Evolutionary conservation across 2,113 vertebrate genomes (phyloP).

Genomic region (Hippocampus abdominalis): DNA sequence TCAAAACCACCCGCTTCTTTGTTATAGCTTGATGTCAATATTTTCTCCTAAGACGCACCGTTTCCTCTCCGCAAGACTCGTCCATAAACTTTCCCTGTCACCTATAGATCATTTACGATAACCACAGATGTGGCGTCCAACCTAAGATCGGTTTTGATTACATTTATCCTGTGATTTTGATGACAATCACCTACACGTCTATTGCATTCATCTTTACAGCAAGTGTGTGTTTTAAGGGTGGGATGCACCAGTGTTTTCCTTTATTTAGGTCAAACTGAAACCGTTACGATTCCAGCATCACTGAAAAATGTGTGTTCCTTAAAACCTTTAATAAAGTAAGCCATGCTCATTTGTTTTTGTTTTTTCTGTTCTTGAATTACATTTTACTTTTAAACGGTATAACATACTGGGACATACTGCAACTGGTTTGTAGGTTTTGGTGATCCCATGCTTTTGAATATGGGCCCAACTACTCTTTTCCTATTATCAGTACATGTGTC

Average conservation of each 20-base stretch:
- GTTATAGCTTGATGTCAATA: constrained; percentile 63
- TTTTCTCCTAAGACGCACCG: constrained; percentile 58
- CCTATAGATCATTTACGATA: constrained; percentile 31
- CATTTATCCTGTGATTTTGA: constrained; percentile 42
- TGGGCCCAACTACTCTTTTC: neutral
- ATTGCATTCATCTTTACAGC: constrained; percentile 19
- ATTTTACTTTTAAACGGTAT: neutral
- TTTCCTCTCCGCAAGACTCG: constrained; percentile 41
- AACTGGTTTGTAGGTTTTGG: neutral
- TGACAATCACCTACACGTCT: constrained; percentile 32
- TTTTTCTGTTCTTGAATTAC: constrained; percentile 13
- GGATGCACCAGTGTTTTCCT: constrained; percentile 13
- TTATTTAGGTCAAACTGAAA: constrained; percentile 13
- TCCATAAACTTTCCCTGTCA: constrained; percentile 42
- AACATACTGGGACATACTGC: neutral
- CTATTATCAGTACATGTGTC: too few species aligned
- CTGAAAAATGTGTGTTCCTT: constrained; percentile 36
- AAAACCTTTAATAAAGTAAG: constrained; percentile 52
- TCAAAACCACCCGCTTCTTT: constrained; percentile 41
- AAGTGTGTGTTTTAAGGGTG: constrained; percentile 4
- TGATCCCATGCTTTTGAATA: neutral
- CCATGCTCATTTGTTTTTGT: constrained; percentile 15
- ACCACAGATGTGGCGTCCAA: constrained; percentile 43
- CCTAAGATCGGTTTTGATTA: constrained; percentile 45
- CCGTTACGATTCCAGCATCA: constrained; percentile 24